Conservation (phyloP, 2,888 invertebrate genomes). For the Chloroclystis v-ata region DNA sequence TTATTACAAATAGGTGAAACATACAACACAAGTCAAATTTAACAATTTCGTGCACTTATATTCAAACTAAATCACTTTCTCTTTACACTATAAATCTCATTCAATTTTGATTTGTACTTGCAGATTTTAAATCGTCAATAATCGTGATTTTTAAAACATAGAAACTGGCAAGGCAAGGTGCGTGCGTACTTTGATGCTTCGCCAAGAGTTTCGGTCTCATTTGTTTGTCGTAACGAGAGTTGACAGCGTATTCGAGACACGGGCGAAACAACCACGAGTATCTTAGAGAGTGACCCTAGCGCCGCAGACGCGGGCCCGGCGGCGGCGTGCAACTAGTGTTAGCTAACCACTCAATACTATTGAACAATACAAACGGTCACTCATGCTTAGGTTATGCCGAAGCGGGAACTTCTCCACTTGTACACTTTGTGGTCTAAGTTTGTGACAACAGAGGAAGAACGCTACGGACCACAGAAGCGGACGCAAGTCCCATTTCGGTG, state of each 20-base stretch:
- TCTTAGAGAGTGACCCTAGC: slow-evolving; percentile 39
- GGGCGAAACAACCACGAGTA: slow-evolving; percentile 49
- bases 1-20: slow-evolving; percentile 73
- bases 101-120: slow-evolving; percentile 77
- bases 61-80: slow-evolving; percentile 70
- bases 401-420: slow-evolving; percentile 47
- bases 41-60: slow-evolving; percentile 77
- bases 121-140: slow-evolving; percentile 68
- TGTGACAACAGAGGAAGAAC: slow-evolving; percentile 32
- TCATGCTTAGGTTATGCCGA: slow-evolving; percentile 67
- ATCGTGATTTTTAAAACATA: slow-evolving; percentile 72
- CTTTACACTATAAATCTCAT: slow-evolving; percentile 74
- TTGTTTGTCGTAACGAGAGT: slow-evolving; percentile 70
- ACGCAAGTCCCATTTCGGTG: slow-evolving; percentile 51
- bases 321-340: slow-evolving; percentile 59
- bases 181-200: slow-evolving; percentile 63
- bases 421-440: slow-evolving; percentile 35
- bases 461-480: slow-evolving; percentile 38
- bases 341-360: slow-evolving; percentile 51
- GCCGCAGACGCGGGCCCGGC: slow-evolving; percentile 31
- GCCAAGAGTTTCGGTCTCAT: slow-evolving; percentile 44
- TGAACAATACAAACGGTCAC: slow-evolving; percentile 61
- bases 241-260: slow-evolving; percentile 64
- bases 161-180: slow-evolving; percentile 75
- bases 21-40: slow-evolving; percentile 74